Base-by-base conservation (phyloP, 2,888 invertebrate genomes). In the Julus scandinavius region DNA sequence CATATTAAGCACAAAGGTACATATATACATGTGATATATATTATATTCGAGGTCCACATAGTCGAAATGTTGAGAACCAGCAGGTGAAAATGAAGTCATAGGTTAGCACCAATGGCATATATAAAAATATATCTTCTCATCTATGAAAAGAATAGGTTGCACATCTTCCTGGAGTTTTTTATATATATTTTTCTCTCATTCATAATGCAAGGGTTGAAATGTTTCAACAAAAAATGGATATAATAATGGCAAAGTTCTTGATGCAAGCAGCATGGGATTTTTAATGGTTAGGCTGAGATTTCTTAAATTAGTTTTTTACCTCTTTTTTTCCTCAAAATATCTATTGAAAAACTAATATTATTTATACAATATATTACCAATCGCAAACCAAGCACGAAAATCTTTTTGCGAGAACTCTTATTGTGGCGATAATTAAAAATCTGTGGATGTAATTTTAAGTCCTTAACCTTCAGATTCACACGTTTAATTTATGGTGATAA, bases 181-280 rank as follows among this genome's bases (percentile, higher is more conserved):
- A 20, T 20, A 20, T 11, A 72, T 72, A 45, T 45, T 45, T 45
- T 45, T 29, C 20, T 29, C 72, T 72, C 72, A 72, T 72, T 72
- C 72, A 72, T 63, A 63, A 63, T 72, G 72, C 20, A n/a, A 72
- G 72, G 29, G 72, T 72, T 72, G 72, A 72, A 72, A 72, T 72
- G 20, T 72, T 29, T 29, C 29, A 1, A 9, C 6, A 29, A 72
- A 29, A 72, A 72, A 72, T 72, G 29, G 2, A 72, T 7, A 72
- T 72, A 72, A 72, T 20, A 72, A 63, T 20, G n/a, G 63, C 6
- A 17, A 9, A 20, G 72, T 9, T 72, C 29, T 11, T 72, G 72
- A 72, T 72, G 29, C 9, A 72, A 72, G 11, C 72, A 72, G 72
- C 72, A 72, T 72, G 72, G 2, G 72, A 72, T 72, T 72, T 11